Base-by-base conservation (phyloP, 2,888 invertebrate genomes). In the Allophyes oxyacanthae region DNA sequence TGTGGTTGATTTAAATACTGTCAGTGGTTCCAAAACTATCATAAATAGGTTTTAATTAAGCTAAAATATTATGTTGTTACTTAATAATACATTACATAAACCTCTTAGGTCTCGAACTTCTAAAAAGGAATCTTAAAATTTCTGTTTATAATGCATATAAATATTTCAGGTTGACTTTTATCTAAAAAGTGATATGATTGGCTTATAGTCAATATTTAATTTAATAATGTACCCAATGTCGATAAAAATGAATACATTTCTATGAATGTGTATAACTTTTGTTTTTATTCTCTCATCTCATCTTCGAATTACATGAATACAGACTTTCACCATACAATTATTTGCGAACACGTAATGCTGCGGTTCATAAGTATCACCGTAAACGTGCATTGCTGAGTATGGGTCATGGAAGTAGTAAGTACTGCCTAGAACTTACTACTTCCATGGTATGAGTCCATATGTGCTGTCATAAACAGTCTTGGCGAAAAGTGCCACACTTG, bases 201-300 rank as follows among this genome's bases (percentile, higher is more conserved):
- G 71, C 72, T 63, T 37, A 40, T 54, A 59, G 68, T 64, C 72
- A 65, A 62, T 58, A 56, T 60, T 64, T 71, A 61, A 82, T 82
- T 81, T 79, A 83, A 84, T 83, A 80, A 71, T 88, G 86, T 90
- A 90, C 79, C 84, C 87, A 82, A 83, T 85, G 76, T 79, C 79
- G 77, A 86, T 86, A 70, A 84, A 85, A 72, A 81, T 72, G 88
- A 87, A 87, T 84, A 86, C 84, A 88, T 90, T 91, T 91, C 79
- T 89, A 89, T 85, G 77, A 86, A 87, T 86, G 81, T 83, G 78
- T 63, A 64, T 15, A 33, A 37, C 20, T 48, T 49, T 41, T 38
- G 65, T 73, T 73, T 73, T 14, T 48, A 37, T 65, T 60, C 42
- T 15, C 6, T 25, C 25, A 43, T 46, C 13, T 14, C 14, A 38